These are phyloP conservation scores for Caenorhabditis sp. DNA, from an alignment of 2,888 invertebrate species.

Conservation along the genomic window DNA sequence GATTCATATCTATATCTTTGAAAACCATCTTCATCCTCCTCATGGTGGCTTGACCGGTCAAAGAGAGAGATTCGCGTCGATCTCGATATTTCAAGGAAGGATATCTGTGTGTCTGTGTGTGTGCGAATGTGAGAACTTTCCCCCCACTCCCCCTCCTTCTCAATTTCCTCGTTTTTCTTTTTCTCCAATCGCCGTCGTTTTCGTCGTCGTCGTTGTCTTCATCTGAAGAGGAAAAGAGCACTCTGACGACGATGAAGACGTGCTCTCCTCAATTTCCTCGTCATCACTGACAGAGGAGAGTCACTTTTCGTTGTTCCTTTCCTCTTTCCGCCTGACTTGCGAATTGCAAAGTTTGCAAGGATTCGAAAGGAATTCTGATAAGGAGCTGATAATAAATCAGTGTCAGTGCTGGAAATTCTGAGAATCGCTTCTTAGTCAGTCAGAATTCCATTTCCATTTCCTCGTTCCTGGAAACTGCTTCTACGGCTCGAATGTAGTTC, in stretches of 20 bases:
- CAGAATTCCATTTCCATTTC: no score
- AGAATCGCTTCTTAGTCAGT: no score
- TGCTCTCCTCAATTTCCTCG: slow-evolving; percentile 4
- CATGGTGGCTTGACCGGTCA: background rate
- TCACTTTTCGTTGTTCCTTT: background rate
- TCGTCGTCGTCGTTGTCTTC: slow-evolving; percentile 29
- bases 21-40: background rate
- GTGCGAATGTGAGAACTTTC: slow-evolving; percentile 6
- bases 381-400: no score
- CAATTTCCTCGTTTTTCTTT: slow-evolving; percentile 29
- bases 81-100: no score
- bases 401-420: no score
- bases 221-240: background rate
- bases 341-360: background rate
- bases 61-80: no score
- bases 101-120: no score
- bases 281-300: background rate
- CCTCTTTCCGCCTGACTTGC: no score
- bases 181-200: background rate
- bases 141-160: slow-evolving; percentile 4
- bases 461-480: background rate
- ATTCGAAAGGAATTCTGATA: no score
- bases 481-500: slow-evolving; percentile 1
- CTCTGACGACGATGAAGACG: background rate
- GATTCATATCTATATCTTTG: background rate